Conservation (phyloP, 2,113 vertebrate species). For the Xiphophorus maculatus region DNA sequence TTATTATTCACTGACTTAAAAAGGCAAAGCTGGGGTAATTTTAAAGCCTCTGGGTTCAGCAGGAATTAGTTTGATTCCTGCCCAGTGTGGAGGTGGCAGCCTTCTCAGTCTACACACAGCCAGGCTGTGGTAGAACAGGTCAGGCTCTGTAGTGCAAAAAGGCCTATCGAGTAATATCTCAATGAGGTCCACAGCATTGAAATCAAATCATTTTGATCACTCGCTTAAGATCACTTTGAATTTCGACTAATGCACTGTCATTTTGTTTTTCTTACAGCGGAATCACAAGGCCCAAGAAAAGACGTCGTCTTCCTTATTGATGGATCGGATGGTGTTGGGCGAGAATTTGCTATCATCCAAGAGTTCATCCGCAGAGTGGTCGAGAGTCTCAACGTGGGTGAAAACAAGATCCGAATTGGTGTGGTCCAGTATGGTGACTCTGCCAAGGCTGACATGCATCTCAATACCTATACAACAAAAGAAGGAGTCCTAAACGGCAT, state of each 20-base stretch:
- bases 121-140: too few relatives aligned
- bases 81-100: too few relatives aligned
- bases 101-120: too few relatives aligned
- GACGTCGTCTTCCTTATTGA: constrained; percentile 94
- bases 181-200: background rate
- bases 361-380: constrained; percentile 87
- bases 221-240: background rate
- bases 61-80: too few relatives aligned
- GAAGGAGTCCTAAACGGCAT: constrained; percentile 78
- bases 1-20: too few relatives aligned
- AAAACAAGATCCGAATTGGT: constrained; percentile 84
- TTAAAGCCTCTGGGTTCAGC: too few relatives aligned
- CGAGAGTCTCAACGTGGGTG: constrained; percentile 86
- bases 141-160: too few relatives aligned
- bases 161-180: background rate
- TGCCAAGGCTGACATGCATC: constrained; percentile 84
- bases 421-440: constrained; percentile 89
- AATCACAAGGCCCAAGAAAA: constrained; percentile 81
- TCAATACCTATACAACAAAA: constrained; percentile 86
- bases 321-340: constrained; percentile 86
- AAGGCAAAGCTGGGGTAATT: too few relatives aligned
- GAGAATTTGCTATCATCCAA: constrained; percentile 86
- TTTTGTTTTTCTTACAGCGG: constrained; percentile 63
- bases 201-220: background rate
- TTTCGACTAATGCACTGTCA: background rate